Percentiles rank a stretch among this genome's conserved stretches.
phyloP scores from a whole-genome alignment of 2,888 invertebrate genomes.

The Drosophila longiperda region DNA sequence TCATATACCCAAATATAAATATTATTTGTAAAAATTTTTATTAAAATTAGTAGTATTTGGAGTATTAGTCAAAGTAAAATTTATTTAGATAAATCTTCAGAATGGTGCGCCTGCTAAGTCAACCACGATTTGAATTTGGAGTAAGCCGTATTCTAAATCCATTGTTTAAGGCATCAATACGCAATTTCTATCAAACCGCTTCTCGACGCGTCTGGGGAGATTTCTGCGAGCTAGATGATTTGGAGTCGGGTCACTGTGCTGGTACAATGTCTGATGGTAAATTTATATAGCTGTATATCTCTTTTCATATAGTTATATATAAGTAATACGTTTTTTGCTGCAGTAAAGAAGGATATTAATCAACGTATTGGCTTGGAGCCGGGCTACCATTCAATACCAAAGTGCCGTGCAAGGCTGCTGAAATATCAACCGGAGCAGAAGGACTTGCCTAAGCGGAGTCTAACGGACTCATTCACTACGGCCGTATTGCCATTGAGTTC shows the following conservation, averaged over 20 bases:
- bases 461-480: conserved; percentile 88
- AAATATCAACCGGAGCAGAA: conserved; percentile 86
- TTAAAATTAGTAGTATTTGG: background rate
- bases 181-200: background rate
- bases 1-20: background rate
- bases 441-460: conserved; percentile 87
- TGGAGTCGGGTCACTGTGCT: conserved; percentile 48
- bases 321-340: background rate
- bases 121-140: background rate
- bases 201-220: background rate
- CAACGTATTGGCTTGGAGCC: conserved; percentile 73
- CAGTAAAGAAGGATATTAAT: conserved; percentile 74
- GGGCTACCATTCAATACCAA: conserved; percentile 85
- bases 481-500: conserved; percentile 88
- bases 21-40: background rate
- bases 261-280: conserved; percentile 64
- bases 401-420: conserved; percentile 85
- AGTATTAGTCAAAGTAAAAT: conserved; percentile 27
- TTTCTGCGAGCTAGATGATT: conserved; percentile 19
- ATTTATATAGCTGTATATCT: background rate
- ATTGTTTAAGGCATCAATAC: background rate
- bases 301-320: background rate
- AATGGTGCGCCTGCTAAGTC: conserved; percentile 18
- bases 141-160: background rate
- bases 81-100: background rate